These are phyloP conservation scores for Mactra quadrangularis DNA, from an alignment of 1,140 invertebrate species.

Conservation along the genomic window DNA sequence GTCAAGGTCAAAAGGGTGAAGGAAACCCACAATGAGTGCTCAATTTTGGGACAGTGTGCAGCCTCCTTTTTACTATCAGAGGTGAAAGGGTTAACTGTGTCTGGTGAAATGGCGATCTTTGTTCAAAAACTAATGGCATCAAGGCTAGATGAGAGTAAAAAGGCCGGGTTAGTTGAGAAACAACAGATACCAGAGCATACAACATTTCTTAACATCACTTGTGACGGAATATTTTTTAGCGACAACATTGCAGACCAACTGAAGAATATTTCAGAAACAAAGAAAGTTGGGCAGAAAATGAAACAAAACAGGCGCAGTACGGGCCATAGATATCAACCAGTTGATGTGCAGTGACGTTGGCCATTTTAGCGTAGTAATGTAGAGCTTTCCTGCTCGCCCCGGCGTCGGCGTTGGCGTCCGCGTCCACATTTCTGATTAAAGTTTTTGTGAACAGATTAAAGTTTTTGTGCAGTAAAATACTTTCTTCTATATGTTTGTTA, in stretches of 20 bases:
- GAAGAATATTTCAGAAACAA: conserved; percentile 22
- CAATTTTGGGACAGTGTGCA: conserved; percentile 25
- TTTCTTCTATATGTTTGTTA: too few species aligned
- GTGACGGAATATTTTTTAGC: too few species aligned
- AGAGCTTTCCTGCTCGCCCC: too few species aligned
- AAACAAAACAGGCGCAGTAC: conserved; percentile 2
- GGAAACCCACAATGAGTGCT: too few species aligned
- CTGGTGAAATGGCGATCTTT: background rate
- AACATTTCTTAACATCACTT: background rate
- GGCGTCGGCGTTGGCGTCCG: too few species aligned
- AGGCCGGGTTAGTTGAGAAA: background rate
- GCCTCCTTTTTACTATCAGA: conserved; percentile 2
- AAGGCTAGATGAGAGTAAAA: conserved; percentile 1
- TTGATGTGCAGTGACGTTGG: too few species aligned
- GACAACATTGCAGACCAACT: conserved; percentile 26
- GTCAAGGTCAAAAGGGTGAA: background rate
- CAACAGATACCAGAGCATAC: conserved; percentile 21
- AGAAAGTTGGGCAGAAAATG: conserved; percentile 27
- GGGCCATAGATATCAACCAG: too few species aligned
- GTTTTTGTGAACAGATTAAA: too few species aligned
- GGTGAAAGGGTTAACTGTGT: background rate
- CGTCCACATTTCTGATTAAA: too few species aligned
- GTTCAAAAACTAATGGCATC: conserved; percentile 12
- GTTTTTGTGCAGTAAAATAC: too few species aligned
- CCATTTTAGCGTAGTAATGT: too few species aligned